Base-by-base conservation (phyloP, 2,797 vertebrate genomes). In the Malurus splendens region DNA sequence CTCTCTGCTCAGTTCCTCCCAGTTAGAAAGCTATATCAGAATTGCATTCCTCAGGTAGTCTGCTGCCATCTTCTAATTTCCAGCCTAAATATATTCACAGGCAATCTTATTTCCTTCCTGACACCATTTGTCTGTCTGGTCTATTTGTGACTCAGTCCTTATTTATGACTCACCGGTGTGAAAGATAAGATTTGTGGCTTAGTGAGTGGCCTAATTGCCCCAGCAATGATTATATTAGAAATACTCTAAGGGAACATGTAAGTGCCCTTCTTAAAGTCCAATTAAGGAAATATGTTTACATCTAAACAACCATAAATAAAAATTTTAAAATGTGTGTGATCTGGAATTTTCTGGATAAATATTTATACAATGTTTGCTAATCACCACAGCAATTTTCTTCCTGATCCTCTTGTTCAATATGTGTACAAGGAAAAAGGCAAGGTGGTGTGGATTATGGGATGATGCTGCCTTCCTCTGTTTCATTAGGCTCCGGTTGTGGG, bases 161-260 rank as follows among this genome's bases (percentile, higher is more conserved):
- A 87, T 87, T 92, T 90, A 87, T 94, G 93, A 95, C 75, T 95
- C 94, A 91, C 76, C 30, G 50, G 80, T 78, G 76, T 92, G 85
- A 87, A 95, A 92, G 90, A 94, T 93, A 95, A 95, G 93, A 95
- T 95, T 87, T 93, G 93, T 95, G 93, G 82, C 86, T 95, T 95
- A 92, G 79, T 5, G 8, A 92, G 59, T 91, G 85, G 84, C 90
- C 84, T 92, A 89, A 87, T 87, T 95, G 93, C 92, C 85, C 78
- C 83, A 81, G 76, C 24, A 11, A 92, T 87, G 62, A 83, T 86
- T 92, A 89, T 78, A 86, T 89, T 93, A 92, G 79, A 92, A 93
- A 86, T 19, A 7, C 36, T 93, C 76, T 81, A 81, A 82, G 56
- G 57, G 75, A 95, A 81, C 62, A 78, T 87, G 82, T 45, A 76